Evolutionary conservation across 2,113 vertebrate genomes (phyloP).

Genomic region (Onychostruthus taczanowskii): DNA sequence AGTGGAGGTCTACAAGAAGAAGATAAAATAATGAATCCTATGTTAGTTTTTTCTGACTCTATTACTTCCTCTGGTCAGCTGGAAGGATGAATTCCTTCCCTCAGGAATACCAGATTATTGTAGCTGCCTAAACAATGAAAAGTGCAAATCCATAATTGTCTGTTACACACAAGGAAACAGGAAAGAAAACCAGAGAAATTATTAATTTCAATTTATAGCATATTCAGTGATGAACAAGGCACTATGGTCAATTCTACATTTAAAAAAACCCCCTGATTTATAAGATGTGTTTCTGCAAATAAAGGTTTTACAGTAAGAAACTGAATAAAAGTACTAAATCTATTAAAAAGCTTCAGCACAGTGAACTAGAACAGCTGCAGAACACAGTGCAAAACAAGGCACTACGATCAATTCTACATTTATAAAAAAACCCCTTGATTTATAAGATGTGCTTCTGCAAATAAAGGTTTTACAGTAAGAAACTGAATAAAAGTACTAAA

Average conservation of each 20-base stretch:
- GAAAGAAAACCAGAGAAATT: not conserved
- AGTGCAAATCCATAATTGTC: not conserved
- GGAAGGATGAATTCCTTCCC: not conserved
- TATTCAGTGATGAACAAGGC: not conserved
- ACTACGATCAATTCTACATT: not conserved
- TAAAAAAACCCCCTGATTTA: not conserved
- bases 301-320: not conserved
- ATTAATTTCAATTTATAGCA: not conserved
- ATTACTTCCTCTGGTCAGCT: not conserved
- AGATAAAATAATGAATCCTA: conserved; percentile 34
- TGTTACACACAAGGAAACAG: not conserved
- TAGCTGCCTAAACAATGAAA: not conserved
- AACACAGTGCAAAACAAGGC: no score
- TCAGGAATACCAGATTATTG: not conserved
- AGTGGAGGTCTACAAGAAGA: conserved; percentile 87
- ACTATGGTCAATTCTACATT: not conserved
- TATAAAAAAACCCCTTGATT: not conserved
- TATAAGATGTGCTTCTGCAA: conserved; percentile 12
- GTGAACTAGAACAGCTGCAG: no score
- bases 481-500: not conserved
- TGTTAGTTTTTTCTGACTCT: not conserved
- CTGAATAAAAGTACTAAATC: not conserved
- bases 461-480: not conserved
- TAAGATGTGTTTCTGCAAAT: conserved; percentile 12
- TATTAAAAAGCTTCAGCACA: conserved; percentile 38